phyloP scores from a whole-genome alignment of 2,113 vertebrate genomes.

The Scomber japonicus region DNA sequence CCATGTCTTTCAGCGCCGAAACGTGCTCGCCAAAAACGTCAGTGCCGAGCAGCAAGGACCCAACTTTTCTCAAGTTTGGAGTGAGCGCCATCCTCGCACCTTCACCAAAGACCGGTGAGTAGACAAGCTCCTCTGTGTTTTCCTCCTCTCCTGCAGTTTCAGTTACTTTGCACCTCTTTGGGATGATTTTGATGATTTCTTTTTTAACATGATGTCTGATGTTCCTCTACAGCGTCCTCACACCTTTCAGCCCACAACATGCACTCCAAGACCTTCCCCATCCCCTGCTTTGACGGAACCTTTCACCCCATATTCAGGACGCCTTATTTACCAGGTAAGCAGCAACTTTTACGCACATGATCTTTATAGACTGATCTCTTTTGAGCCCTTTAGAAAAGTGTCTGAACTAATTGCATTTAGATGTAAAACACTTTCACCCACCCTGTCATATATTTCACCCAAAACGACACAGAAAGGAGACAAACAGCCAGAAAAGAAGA shows the following conservation, averaged over 20 bases:
- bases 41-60: conserved; percentile 81
- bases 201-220: conserved; percentile 17
- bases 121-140: fast-evolving
- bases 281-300: conserved; percentile 94
- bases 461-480: conserved; percentile 36
- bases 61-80: conserved; percentile 95
- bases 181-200: background rate
- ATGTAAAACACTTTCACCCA: conserved; percentile 49
- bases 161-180: background rate
- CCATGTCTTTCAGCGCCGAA: conserved; percentile 81
- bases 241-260: conserved; percentile 84
- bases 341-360: background rate
- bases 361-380: background rate
- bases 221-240: conserved; percentile 84
- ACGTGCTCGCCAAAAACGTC: conserved; percentile 86
- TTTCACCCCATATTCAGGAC: conserved; percentile 95
- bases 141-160: background rate
- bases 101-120: conserved; percentile 90
- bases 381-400: conserved; percentile 8
- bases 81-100: conserved; percentile 97
- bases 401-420: conserved; percentile 58
- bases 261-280: conserved; percentile 91
- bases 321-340: conserved; percentile 95
- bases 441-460: conserved; percentile 40
- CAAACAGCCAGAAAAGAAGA: conserved; percentile 75